Conservation (phyloP, 2,888 invertebrate genomes). For the Rhimphoctona megacephalus region DNA sequence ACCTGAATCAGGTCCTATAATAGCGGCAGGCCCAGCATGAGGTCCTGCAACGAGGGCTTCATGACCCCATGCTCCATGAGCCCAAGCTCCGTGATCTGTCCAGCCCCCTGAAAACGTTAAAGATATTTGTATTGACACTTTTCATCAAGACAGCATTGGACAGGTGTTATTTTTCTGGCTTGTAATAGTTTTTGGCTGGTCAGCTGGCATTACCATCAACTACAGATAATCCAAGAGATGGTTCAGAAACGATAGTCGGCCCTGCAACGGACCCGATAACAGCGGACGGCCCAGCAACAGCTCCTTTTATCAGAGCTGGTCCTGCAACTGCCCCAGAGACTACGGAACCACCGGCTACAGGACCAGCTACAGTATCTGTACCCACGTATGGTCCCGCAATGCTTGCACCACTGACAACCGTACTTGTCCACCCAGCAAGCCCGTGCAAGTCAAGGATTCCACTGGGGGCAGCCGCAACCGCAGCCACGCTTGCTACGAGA, state of each 20-base stretch:
- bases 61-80: constrained; percentile 55
- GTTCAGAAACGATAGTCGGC: constrained; percentile 71
- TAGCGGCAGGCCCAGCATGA: constrained; percentile 56
- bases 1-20: constrained; percentile 66
- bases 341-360: constrained; percentile 62
- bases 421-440: constrained; percentile 59
- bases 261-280: constrained; percentile 74
- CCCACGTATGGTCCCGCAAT: constrained; percentile 68
- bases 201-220: constrained; percentile 56
- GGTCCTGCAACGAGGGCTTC: constrained; percentile 70
- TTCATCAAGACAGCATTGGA: background rate
- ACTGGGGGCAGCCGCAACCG: constrained; percentile 73
- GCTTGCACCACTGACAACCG: constrained; percentile 62
- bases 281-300: constrained; percentile 70
- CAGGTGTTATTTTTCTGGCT: background rate
- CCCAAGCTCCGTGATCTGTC: constrained; percentile 49
- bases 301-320: constrained; percentile 66
- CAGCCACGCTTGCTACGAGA: constrained; percentile 63
- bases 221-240: constrained; percentile 67
- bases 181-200: background rate
- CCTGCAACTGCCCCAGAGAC: constrained; percentile 71
- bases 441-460: constrained; percentile 63
- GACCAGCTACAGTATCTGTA: constrained; percentile 65
- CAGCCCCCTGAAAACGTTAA: constrained; percentile 55
- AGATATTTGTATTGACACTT: background rate